Evolutionary conservation across 1,140 invertebrate genomes (phyloP).

Genomic region (Belonocnema kinseyi): DNA sequence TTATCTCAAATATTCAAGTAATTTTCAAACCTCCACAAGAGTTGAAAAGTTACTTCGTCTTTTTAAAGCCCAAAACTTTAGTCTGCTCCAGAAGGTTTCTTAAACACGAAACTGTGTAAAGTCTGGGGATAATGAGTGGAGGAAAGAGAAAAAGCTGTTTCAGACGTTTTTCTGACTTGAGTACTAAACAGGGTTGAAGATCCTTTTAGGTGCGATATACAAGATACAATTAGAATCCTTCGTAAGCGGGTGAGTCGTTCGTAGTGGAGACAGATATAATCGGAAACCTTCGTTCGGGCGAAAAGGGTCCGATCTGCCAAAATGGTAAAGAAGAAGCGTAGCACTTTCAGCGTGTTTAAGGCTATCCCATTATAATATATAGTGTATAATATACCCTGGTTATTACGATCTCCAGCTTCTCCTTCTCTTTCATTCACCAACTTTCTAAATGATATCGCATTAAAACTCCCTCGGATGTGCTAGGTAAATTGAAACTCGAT

Average conservation of each 20-base stretch:
- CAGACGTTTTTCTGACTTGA: conserved; percentile 24
- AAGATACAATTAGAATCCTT: conserved; percentile 23
- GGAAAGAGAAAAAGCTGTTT: background rate
- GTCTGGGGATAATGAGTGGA: background rate
- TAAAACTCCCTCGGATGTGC: conserved; percentile 18
- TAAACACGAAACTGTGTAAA: background rate
- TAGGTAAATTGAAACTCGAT: conserved; percentile 18
- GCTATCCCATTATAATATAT: background rate
- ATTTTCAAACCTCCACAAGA: too few species aligned
- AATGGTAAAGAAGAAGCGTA: conserved; percentile 7
- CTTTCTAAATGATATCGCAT: conserved; percentile 18
- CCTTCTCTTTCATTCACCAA: background rate
- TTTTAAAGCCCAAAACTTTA: background rate
- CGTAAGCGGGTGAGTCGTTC: background rate
- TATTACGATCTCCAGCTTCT: conserved; percentile 15
- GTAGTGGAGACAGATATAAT: conserved; percentile 11
- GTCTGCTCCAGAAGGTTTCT: background rate
- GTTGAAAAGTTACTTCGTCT: too few species aligned
- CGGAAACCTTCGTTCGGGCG: background rate
- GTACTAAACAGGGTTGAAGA: conserved; percentile 14
- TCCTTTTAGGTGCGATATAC: conserved; percentile 1
- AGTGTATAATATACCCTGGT: background rate
- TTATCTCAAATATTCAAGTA: too few species aligned
- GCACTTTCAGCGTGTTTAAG: background rate
- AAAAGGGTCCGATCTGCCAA: background rate